phyloP scores from a whole-genome alignment of 1,140 invertebrate species.

The Bombyx mandarina region DNA sequence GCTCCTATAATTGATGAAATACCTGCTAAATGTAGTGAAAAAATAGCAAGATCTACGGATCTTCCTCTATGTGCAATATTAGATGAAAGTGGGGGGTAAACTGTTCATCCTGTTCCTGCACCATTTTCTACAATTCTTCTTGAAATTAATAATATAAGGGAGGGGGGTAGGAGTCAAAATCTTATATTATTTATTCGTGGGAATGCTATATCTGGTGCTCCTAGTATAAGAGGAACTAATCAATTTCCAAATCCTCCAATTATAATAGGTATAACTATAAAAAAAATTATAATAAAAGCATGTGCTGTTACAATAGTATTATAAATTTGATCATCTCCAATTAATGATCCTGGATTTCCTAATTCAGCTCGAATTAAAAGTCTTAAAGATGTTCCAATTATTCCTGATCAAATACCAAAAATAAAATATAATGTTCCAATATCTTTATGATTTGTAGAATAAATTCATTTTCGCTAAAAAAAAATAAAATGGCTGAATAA shows the following conservation, averaged over 20 bases:
- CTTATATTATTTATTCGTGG: conserved; percentile 85
- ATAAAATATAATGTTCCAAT: conserved; percentile 84
- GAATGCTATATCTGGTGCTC: conserved; percentile 81
- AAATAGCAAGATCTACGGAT: conserved; percentile 77
- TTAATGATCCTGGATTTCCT: conserved; percentile 63
- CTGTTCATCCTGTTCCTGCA: no score
- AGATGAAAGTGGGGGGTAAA: no score
- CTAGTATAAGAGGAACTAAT: conserved; percentile 80
- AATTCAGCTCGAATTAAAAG: conserved; percentile 79
- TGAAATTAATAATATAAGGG: conserved; percentile 26
- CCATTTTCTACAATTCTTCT: no score
- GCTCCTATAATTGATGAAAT: conserved; percentile 73
- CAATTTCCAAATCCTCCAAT: conserved; percentile 87
- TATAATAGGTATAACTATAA: conserved; percentile 84
- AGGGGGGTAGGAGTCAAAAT: conserved; percentile 79
- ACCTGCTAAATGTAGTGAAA: conserved; percentile 77
- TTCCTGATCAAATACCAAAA: conserved; percentile 77
- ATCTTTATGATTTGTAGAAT: conserved; percentile 83
- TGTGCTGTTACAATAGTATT: conserved; percentile 79
- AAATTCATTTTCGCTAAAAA: no score
- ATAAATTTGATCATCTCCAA: conserved; percentile 80
- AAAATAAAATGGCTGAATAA: no score
- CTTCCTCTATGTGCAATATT: conserved; percentile 71
- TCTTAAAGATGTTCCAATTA: conserved; percentile 76
- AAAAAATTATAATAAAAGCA: conserved; percentile 78